A percentile compares a stretch with the other conserved stretches of the same genome.
These are phyloP conservation scores for Eriocheir sinensis DNA, from an alignment of 1,140 invertebrate genomes.

Conservation along the genomic window DNA sequence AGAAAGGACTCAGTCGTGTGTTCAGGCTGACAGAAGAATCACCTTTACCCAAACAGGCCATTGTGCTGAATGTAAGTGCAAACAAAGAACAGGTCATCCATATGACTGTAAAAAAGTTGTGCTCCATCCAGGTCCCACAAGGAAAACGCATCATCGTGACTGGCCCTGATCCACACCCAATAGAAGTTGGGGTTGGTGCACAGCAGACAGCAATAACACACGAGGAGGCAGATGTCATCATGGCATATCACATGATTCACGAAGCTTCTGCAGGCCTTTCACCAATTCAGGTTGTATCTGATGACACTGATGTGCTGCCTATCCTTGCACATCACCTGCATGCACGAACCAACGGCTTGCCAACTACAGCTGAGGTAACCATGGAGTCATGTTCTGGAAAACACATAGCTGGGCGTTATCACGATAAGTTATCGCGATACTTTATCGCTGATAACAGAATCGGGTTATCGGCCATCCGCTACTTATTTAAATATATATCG, in stretches of 20 bases:
- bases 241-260: slow-evolving; percentile 56
- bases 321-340: slow-evolving; percentile 55
- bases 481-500: too few relatives aligned
- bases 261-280: slow-evolving; percentile 17
- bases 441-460: too few relatives aligned
- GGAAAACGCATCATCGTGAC: slow-evolving; percentile 43
- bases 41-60: not conserved
- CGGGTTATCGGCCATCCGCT: too few relatives aligned
- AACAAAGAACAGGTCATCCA: slow-evolving; percentile 36
- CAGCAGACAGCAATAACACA: slow-evolving; percentile 42
- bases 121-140: not conserved
- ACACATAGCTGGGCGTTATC: too few relatives aligned
- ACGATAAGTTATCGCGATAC: too few relatives aligned
- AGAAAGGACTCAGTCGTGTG: slow-evolving; percentile 18
- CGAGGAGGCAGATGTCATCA: slow-evolving; percentile 49
- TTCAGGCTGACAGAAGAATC: slow-evolving; percentile 52
- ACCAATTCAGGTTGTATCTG: slow-evolving; percentile 43
- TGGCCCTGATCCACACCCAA: slow-evolving; percentile 42
- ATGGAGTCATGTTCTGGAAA: slow-evolving; percentile 56
- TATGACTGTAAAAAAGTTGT: slow-evolving; percentile 10
- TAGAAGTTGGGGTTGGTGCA: slow-evolving; percentile 42
- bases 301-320: slow-evolving; percentile 52
- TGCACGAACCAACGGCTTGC: slow-evolving; percentile 33
- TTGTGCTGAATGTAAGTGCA: too few relatives aligned
- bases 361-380: not conserved